Evolutionary conservation across 2,797 vertebrate species (phyloP).

Genomic region (Selene dorsalis): DNA sequence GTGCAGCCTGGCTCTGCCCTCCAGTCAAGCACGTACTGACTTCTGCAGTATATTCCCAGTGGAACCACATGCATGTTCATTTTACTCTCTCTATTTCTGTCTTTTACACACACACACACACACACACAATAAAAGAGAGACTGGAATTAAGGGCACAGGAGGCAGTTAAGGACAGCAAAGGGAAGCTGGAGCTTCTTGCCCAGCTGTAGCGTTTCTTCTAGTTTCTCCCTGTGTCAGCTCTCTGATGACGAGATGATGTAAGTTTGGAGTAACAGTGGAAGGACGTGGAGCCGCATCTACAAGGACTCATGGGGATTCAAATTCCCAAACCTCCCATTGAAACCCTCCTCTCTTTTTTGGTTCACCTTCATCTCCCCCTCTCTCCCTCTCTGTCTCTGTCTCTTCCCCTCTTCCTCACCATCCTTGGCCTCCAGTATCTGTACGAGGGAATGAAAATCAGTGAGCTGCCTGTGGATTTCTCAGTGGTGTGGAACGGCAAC

Average conservation of each 20-base stretch:
- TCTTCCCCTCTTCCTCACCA: constrained; percentile 14
- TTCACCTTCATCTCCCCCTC: constrained; percentile 35
- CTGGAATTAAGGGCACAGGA: constrained; percentile 55
- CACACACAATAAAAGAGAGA: constrained; percentile 37
- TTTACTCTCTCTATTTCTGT: constrained; percentile 10
- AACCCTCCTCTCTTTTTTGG: constrained; percentile 42
- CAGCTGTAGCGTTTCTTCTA: constrained; percentile 43
- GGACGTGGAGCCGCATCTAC: constrained; percentile 24
- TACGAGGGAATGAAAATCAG: constrained; percentile 98
- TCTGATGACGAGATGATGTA: constrained; percentile 69
- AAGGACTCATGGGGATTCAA: constrained; percentile 28
- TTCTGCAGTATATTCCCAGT: constrained; percentile 42
- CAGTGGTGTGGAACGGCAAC: constrained; percentile 98
- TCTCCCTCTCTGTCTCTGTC: constrained; percentile 14
- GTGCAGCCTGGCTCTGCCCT: constrained; percentile 48
- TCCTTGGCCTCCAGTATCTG: constrained; percentile 86
- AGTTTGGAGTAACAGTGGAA: constrained; percentile 61
- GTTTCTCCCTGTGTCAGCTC: constrained; percentile 53
- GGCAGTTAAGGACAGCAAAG: constrained; percentile 53
- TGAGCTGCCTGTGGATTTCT: constrained; percentile 95
- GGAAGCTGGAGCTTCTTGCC: constrained; percentile 41
- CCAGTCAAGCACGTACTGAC: constrained; percentile 51
- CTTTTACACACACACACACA: constrained; percentile 11
- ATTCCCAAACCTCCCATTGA: constrained; percentile 52
- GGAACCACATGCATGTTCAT: constrained; percentile 39